Evolutionary conservation across 2,797 vertebrate genomes (phyloP).

Genomic region (Schizothorax lantsangensis): DNA sequence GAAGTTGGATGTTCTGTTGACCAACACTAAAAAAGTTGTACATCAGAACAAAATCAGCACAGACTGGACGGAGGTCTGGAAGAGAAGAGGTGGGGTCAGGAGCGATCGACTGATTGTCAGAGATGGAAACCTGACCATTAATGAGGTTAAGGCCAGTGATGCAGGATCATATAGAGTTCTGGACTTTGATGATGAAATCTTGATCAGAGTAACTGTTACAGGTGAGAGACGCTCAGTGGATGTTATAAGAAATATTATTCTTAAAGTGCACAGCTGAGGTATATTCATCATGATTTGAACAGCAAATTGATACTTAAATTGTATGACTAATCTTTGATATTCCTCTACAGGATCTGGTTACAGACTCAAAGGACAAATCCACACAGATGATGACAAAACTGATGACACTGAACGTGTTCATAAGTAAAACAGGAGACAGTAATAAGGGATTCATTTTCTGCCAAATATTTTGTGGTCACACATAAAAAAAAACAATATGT

Average conservation of each 20-base stretch:
- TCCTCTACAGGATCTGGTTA: neutral
- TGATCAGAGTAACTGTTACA: neutral
- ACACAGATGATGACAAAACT: neutral
- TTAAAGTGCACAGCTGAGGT: neutral
- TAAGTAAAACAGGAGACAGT: neutral
- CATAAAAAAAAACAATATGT: too few relatives aligned
- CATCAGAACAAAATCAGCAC: neutral
- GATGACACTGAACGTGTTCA: too few relatives aligned
- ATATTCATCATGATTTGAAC: too few relatives aligned
- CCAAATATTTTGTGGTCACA: too few relatives aligned
- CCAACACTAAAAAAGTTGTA: neutral
- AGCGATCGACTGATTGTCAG: too few relatives aligned
- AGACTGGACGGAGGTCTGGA: neutral
- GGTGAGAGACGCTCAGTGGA: neutral
- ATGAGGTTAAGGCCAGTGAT: rapidly evolving
- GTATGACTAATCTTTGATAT: neutral
- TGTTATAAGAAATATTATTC: too few relatives aligned
- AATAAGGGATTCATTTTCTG: too few relatives aligned
- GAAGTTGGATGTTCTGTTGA: neutral
- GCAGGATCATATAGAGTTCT: neutral
- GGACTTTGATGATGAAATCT: neutral
- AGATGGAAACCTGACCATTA: neutral
- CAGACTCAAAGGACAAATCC: neutral
- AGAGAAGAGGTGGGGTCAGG: neutral
- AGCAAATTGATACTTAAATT: neutral